These are phyloP conservation scores for Butastur rufipennis DNA, from an alignment of 2,113 vertebrate species.

Conservation along the genomic window DNA sequence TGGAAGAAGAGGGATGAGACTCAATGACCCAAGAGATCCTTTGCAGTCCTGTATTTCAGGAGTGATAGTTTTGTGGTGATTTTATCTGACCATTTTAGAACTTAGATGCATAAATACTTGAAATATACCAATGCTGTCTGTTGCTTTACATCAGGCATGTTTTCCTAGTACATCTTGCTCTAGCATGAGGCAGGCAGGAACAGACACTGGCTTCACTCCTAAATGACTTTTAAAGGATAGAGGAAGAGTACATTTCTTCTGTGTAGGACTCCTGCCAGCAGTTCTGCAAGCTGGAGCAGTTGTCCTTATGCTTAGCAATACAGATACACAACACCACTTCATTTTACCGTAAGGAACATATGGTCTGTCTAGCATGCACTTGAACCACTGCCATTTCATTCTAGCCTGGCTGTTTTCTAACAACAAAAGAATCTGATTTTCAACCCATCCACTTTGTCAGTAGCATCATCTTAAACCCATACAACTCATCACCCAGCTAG, in stretches of 20 bases:
- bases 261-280: not conserved
- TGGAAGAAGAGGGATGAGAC: not conserved
- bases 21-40: not conserved
- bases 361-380: not conserved
- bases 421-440: not conserved
- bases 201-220: not conserved
- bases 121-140: not conserved
- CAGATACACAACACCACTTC: not conserved
- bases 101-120: not conserved
- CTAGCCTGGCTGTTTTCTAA: not conserved
- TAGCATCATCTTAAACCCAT: not conserved
- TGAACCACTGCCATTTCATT: slow-evolving; percentile 31
- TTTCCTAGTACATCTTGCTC: not conserved
- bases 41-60: not conserved
- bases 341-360: not conserved
- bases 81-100: not conserved
- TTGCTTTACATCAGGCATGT: not conserved
- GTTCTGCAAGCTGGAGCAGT: slow-evolving; percentile 1
- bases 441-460: not conserved
- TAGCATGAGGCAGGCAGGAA: not conserved
- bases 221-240: not conserved
- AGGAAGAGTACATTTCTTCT: not conserved
- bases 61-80: not conserved
- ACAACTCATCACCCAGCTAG: not conserved
- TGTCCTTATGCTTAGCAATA: not conserved